Evolutionary conservation across 2,797 vertebrate genomes (phyloP), one percentile per base, ranked within the genome.

Genomic region (Amniataba percoides): DNA sequence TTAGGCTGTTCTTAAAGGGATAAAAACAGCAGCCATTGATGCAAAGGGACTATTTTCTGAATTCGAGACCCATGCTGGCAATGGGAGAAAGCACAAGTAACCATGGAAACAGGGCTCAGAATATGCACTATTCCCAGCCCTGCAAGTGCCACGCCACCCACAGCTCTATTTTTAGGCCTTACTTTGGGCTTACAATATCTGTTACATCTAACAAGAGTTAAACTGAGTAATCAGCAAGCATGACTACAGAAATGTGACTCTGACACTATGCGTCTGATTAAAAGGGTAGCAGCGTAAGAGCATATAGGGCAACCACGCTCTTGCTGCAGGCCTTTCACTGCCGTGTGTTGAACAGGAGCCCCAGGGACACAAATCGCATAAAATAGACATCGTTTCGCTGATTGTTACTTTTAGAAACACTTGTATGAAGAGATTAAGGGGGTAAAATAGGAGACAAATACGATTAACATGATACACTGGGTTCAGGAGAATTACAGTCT

Each of bases 81-180:
- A 80, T 69, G 69, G 62, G 67, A 86, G 77, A 88, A 88, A 83
- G 77, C 64, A 76, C 65, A 71, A 80, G 90, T 95, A 92, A 92
- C 93, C 92, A 94, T 94, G 90, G 92, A 91, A 94, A 95, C 94
- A 94, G 86, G 64, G 87, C 86, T 90, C 74, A 88, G 89, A 89
- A 89, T 90, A 89, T 87, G 77, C 80, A 81, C 92, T 87, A 90
- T 91, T 91, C 87, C 84, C 76, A 85, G 88, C 81, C 63, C 59
- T 59, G 88, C 68, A 25, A 80, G 81, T 31, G 31, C 84, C 80
- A 81, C 80, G 40, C 83, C 84, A 78, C 88, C 80, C 88, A 80
- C 79, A 71, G 87, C 73, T 87, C 85, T 94, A 94, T 94, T 92
- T 92, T 87, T 94, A 93, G 89, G 71, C 77, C 80, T 86, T 63